phyloP scores from a whole-genome alignment of 2,888 invertebrate genomes.

The Erebia palarica region DNA sequence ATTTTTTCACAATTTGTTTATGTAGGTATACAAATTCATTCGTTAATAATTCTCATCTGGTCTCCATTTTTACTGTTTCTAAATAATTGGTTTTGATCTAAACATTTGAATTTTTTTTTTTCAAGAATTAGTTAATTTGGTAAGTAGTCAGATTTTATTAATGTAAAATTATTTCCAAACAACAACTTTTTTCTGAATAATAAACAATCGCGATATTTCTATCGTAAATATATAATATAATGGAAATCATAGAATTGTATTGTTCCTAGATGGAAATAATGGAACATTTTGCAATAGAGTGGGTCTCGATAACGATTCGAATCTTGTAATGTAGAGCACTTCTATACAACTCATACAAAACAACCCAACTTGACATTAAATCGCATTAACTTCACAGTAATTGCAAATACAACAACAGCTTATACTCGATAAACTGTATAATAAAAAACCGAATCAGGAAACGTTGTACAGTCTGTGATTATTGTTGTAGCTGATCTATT shows the following conservation, averaged over 20 bases:
- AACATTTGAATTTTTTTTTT: too few relatives aligned
- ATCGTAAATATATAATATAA: neutral
- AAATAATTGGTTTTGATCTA: too few relatives aligned
- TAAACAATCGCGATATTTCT: neutral
- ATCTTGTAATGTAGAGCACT: slow-evolving; percentile 9
- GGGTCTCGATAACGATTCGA: slow-evolving; percentile 7
- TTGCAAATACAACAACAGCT: slow-evolving; percentile 31
- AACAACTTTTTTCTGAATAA: neutral
- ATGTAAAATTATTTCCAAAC: neutral
- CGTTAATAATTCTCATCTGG: too few relatives aligned
- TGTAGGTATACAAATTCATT: too few relatives aligned
- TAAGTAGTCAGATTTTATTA: too few relatives aligned
- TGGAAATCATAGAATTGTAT: neutral
- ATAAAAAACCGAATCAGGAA: slow-evolving; percentile 51
- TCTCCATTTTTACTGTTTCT: too few relatives aligned
- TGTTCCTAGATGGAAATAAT: slow-evolving; percentile 3
- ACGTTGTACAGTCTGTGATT: slow-evolving; percentile 55
- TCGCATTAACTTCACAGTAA: slow-evolving; percentile 34
- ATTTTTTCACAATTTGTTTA: neutral
- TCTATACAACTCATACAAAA: slow-evolving; percentile 28
- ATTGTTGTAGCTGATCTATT: slow-evolving; percentile 45
- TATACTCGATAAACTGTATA: slow-evolving; percentile 34
- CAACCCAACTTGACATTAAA: slow-evolving; percentile 27
- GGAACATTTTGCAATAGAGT: slow-evolving; percentile 15
- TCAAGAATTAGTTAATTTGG: too few relatives aligned